Percentiles rank a stretch among this genome's conserved stretches.
Conservation (phyloP, 2,888 invertebrate species). For the Antheraea assamensis region DNA sequence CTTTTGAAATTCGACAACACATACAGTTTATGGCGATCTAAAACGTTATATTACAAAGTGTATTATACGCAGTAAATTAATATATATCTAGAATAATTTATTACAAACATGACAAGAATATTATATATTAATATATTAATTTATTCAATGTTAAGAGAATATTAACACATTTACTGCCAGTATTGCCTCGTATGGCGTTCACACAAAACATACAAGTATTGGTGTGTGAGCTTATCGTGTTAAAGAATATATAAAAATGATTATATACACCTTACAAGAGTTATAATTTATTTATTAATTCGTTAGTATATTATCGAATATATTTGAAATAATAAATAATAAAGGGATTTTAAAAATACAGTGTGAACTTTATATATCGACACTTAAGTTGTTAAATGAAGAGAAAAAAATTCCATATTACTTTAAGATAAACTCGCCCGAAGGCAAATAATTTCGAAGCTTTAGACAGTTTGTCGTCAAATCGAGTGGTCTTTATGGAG, state of each 20-base stretch:
- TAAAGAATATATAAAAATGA: not conserved
- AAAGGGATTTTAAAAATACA: not conserved
- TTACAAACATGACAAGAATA: constrained; percentile 47
- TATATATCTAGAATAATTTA: constrained; percentile 19
- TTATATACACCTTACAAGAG: not conserved
- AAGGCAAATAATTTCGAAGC: no score
- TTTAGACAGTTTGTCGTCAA: no score
- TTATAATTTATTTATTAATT: not conserved
- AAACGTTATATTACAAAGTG: constrained; percentile 99
- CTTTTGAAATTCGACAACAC: constrained; percentile 99
- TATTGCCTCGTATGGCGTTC: constrained; percentile 28
- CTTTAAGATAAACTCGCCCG: no score
- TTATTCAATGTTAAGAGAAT: constrained; percentile 22
- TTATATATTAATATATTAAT: constrained; percentile 18
- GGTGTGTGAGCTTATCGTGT: not conserved
- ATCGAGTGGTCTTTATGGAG: no score
- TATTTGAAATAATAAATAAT: not conserved
- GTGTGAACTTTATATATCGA: no score
- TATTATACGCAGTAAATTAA: constrained; percentile 91
- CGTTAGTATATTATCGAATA: not conserved
- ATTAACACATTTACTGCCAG: constrained; percentile 31
- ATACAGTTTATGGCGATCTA: constrained; percentile 99
- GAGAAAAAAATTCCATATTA: no score
- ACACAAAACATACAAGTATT: not conserved
- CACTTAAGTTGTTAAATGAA: no score